Evolutionary conservation across 2,113 vertebrate species (phyloP).

Genomic region (Patagioenas fasciata): DNA sequence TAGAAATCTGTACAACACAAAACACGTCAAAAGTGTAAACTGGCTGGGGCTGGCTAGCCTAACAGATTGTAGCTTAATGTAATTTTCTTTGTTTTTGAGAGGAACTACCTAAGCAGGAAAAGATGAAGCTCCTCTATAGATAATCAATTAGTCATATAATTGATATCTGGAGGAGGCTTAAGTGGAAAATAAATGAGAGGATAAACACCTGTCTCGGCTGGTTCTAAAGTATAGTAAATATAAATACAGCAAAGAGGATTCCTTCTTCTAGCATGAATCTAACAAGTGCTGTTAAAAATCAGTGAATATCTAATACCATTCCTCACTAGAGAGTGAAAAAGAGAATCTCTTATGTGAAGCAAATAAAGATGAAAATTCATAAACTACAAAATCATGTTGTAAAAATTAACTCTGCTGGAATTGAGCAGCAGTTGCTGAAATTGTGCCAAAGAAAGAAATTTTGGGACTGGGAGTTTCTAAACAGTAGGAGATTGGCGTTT

Average conservation of each 20-base stretch:
- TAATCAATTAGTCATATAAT: slow-evolving; percentile 21
- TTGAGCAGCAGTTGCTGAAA: not conserved
- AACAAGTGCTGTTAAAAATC: not conserved
- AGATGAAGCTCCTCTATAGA: not conserved
- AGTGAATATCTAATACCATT: not conserved
- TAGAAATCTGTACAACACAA: not conserved
- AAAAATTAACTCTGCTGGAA: not conserved
- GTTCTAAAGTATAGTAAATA: not conserved
- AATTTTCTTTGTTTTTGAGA: slow-evolving; percentile 4
- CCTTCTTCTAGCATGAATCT: not conserved
- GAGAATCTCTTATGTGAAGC: not conserved
- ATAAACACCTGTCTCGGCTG: not conserved
- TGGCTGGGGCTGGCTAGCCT: not conserved
- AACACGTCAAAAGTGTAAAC: not conserved
- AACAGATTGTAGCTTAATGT: not conserved
- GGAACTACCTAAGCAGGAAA: not conserved
- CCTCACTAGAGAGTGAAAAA: not conserved
- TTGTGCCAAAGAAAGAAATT: not conserved
- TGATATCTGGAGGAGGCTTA: not conserved
- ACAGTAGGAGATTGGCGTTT: not conserved
- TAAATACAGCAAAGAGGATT: not conserved
- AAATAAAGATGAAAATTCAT: not conserved
- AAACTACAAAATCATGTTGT: not conserved
- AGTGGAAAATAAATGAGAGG: not conserved
- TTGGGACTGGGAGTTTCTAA: not conserved